Base-by-base conservation (phyloP, 30 jellyfish, hydroid and myxozoan genomes). In the Clytia hemisphaerica region DNA sequence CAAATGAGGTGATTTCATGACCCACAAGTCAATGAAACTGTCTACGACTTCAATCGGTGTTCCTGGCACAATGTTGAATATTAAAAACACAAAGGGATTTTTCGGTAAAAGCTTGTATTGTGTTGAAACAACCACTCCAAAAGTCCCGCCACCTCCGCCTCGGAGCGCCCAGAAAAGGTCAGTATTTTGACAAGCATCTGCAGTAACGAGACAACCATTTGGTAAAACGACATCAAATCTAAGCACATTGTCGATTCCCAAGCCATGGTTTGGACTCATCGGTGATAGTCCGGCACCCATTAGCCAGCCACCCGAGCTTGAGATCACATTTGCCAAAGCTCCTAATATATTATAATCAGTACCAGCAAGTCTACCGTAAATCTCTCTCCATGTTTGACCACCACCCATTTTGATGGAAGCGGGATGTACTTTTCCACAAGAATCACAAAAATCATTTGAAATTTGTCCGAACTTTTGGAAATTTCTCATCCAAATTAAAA, bases 91-190 rank as follows among this genome's bases (percentile, higher is more conserved):
- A 18, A 57, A 4, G n/a, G 24, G 24, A 19, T 57, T 40, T 2
- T 2, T 40, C 28, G 70, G 70, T 3, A 22, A 32, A 16, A 57
- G 28, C 6, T 40, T 28, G 14, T 57, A 57, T 4, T 25, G 37
- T 16, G 31, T 40, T 4, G 70, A 57, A 4, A 32, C 28, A 4
- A 57, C 70, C 55, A 57, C 70, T 3, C 70, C 70, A 57, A 22
- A 57, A 2, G 70, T 57, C 3, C 70, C 70, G 14, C 70, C 70
- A 4, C 70, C 70, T 4, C 70, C 70, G 3, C 70, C 70, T 4
- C 70, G 37, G 2, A 57, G 45, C 6, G 70, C 70, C 70, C 58
- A 57, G 14, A 57, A 57, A 25, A 57, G 31, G 45, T 57, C 70
- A 3, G 70, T 4, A 18, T 57, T 28, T 2, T 28, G 31, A 57